A percentile compares a stretch with the other conserved stretches of the same genome.
Evolutionary conservation across 2,113 vertebrate species (phyloP).

Genomic region (Proteles cristata): DNA sequence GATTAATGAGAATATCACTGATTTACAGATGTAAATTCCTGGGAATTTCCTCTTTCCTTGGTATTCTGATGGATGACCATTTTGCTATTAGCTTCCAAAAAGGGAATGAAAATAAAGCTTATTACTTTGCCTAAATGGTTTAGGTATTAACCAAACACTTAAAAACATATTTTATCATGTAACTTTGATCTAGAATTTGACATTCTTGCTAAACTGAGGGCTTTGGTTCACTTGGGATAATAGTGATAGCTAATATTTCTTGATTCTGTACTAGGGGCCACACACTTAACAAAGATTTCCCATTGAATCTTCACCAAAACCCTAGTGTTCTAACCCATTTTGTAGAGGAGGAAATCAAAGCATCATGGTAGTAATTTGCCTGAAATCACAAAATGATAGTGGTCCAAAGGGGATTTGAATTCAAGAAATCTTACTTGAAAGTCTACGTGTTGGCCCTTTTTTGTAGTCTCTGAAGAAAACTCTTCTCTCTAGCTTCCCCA

Average conservation of each 20-base stretch:
- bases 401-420: background rate
- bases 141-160: background rate
- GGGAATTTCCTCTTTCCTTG: background rate
- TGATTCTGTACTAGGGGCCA: background rate
- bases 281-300: background rate
- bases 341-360: background rate
- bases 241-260: background rate
- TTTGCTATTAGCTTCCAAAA: background rate
- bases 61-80: background rate
- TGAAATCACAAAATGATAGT: background rate
- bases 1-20: background rate
- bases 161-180: background rate
- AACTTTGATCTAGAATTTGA: background rate
- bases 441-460: background rate
- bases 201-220: background rate
- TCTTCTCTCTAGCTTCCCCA: background rate
- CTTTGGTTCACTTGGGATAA: background rate
- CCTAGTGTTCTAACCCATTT: background rate
- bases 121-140: background rate
- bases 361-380: background rate
- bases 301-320: background rate
- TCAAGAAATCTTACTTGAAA: background rate
- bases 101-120: background rate
- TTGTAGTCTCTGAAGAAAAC: background rate
- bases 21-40: slow-evolving; percentile 4